Conservation (phyloP, 2,797 vertebrate genomes). For the Fundulus diaphanus region DNA sequence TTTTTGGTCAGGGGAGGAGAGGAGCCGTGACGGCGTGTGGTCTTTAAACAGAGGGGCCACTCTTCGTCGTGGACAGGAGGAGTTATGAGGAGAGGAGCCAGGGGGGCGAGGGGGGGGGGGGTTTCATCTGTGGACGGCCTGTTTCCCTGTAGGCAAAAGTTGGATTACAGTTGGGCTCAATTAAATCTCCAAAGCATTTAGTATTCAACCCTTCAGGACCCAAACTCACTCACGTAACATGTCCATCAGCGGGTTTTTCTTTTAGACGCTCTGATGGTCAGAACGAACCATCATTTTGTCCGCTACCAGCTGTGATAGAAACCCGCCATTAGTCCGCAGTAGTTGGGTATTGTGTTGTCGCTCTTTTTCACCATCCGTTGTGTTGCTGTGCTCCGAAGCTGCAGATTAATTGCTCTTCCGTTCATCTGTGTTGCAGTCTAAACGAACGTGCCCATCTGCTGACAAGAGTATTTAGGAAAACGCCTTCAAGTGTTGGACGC, state of each 20-base stretch:
- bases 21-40: constrained; percentile 80
- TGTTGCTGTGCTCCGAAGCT: constrained; percentile 11
- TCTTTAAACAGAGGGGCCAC: constrained; percentile 77
- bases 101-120: constrained; percentile 38
- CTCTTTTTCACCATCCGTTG: constrained; percentile 7
- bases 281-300: constrained; percentile 1
- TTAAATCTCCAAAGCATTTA: constrained; percentile 51
- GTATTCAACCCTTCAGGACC: constrained; percentile 34
- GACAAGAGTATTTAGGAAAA: constrained; percentile 96
- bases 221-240: constrained; percentile 18
- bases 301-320: background rate
- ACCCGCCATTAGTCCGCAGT: background rate
- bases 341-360: constrained; percentile 20
- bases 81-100: constrained; percentile 33
- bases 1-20: constrained; percentile 77
- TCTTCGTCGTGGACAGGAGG: constrained; percentile 67
- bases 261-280: constrained; percentile 7
- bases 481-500: constrained; percentile 93
- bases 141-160: constrained; percentile 63
- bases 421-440: constrained; percentile 79
- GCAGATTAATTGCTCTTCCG: constrained; percentile 41
- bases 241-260: constrained; percentile 15
- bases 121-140: constrained; percentile 66
- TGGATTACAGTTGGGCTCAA: constrained; percentile 59
- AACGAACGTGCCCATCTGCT: constrained; percentile 98